Percentiles rank a stretch among this genome's conserved stretches.
These are phyloP conservation scores for Sminthurinus aureus DNA, from an alignment of 2,888 invertebrate species.

Conservation along the genomic window DNA sequence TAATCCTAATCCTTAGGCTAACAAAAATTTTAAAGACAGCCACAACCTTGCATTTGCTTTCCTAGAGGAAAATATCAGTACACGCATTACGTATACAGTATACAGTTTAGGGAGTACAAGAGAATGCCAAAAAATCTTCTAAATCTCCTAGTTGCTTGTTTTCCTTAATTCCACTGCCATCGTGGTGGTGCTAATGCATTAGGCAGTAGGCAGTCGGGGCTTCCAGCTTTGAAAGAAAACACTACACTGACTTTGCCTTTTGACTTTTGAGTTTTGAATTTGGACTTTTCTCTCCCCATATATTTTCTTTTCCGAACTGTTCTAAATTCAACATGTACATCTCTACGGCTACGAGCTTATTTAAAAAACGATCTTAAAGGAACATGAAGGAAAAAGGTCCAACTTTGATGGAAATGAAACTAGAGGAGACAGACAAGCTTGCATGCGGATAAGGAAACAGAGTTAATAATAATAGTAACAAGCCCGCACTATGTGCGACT, in stretches of 20 bases:
- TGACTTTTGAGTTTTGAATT: too few species aligned
- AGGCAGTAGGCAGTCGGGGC: too few species aligned
- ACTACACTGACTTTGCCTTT: neutral
- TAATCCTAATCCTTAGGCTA: conserved; percentile 24
- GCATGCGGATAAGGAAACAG: conserved; percentile 13
- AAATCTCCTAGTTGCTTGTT: neutral
- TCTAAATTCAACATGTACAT: neutral
- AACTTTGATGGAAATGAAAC: conserved; percentile 3
- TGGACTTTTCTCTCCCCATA: neutral
- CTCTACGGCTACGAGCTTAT: neutral
- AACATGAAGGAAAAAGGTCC: neutral
- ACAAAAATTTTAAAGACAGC: conserved; percentile 8
- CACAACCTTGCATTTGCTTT: neutral
- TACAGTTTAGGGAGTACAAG: neutral
- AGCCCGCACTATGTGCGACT: too few species aligned
- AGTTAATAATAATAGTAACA: neutral
- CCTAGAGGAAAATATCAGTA: too few species aligned
- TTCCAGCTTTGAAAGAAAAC: too few species aligned
- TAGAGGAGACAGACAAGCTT: neutral
- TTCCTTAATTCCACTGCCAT: conserved; percentile 1
- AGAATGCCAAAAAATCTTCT: conserved; percentile 11
- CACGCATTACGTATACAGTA: too few species aligned
- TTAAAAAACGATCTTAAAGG: neutral
- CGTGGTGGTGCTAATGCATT: neutral
- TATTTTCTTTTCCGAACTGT: neutral